Evolutionary conservation across 2,113 vertebrate genomes (phyloP).

Genomic region (Meleagris gallopavo): DNA sequence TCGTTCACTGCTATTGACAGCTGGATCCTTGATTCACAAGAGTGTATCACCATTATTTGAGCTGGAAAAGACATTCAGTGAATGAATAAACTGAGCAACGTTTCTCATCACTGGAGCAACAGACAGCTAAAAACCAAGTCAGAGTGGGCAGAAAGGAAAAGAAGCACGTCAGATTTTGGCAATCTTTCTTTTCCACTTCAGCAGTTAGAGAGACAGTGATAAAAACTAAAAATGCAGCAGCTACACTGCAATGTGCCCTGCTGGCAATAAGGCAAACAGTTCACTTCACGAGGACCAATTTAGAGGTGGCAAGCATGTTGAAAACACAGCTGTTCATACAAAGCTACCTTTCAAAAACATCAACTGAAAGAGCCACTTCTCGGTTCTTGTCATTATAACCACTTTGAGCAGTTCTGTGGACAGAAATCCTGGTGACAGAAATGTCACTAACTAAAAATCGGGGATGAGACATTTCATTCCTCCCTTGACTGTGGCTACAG

Average conservation of each 20-base stretch:
- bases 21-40: conserved; percentile 55
- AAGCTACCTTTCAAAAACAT: conserved; percentile 56
- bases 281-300: conserved; percentile 67
- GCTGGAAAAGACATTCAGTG: conserved; percentile 65
- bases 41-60: conserved; percentile 62
- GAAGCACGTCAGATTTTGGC: conserved; percentile 73
- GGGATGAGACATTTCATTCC: not conserved
- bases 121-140: conserved; percentile 65
- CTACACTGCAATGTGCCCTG: conserved; percentile 72
- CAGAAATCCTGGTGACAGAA: conserved; percentile 9
- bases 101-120: conserved; percentile 70
- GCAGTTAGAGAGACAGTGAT: conserved; percentile 72
- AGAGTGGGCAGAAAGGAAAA: conserved; percentile 68
- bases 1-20: conserved; percentile 57
- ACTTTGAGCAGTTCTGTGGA: not conserved
- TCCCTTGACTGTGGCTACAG: not conserved
- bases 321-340: conserved; percentile 72
- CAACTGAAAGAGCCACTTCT: conserved; percentile 33
- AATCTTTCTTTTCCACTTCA: conserved; percentile 77
- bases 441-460: not conserved
- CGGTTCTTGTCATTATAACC: conserved; percentile 35
- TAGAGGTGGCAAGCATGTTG: conserved; percentile 73
- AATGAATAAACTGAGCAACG: conserved; percentile 67
- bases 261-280: conserved; percentile 68
- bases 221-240: conserved; percentile 73